Evolutionary conservation across 1,140 invertebrate species (phyloP).

Genomic region (Cephus cinctus): DNA sequence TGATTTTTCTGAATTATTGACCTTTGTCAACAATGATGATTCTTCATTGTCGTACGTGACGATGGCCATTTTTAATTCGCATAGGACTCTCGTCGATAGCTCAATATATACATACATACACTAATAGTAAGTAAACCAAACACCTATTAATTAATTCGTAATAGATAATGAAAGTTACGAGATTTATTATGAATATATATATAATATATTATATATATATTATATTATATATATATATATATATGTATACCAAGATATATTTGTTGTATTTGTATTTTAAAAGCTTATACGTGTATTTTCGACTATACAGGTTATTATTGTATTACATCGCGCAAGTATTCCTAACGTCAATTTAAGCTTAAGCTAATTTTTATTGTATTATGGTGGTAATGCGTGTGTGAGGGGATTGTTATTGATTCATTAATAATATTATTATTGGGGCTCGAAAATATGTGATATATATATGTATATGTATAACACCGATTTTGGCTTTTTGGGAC

Average conservation of each 20-base stretch:
- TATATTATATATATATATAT: slow-evolving; percentile 17
- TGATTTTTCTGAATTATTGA: no score
- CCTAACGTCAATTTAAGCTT: slow-evolving; percentile 32
- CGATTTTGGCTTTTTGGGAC: neutral
- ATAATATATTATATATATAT: slow-evolving; percentile 3
- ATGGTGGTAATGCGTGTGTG: slow-evolving; percentile 5
- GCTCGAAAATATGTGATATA: slow-evolving; percentile 17
- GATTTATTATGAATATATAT: slow-evolving; percentile 6
- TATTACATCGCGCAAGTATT: slow-evolving; percentile 18
- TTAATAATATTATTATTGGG: slow-evolving; percentile 9
- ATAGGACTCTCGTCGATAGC: neutral
- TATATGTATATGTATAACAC: slow-evolving; percentile 1
- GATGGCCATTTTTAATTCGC: neutral
- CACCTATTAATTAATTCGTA: slow-evolving; percentile 3
- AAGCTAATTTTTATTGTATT: slow-evolving; percentile 2
- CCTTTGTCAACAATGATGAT: no score
- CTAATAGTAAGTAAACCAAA: no score
- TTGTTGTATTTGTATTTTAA: slow-evolving; percentile 24
- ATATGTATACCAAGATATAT: slow-evolving; percentile 19
- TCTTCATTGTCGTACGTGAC: neutral
- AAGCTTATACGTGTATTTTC: slow-evolving; percentile 29
- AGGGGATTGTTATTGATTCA: slow-evolving; percentile 7
- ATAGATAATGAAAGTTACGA: slow-evolving; percentile 16
- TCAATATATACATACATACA: slow-evolving; percentile 9
- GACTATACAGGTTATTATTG: slow-evolving; percentile 15